Base-by-base conservation (phyloP, 1,140 invertebrate species). In the Polyergus mexicanus region DNA sequence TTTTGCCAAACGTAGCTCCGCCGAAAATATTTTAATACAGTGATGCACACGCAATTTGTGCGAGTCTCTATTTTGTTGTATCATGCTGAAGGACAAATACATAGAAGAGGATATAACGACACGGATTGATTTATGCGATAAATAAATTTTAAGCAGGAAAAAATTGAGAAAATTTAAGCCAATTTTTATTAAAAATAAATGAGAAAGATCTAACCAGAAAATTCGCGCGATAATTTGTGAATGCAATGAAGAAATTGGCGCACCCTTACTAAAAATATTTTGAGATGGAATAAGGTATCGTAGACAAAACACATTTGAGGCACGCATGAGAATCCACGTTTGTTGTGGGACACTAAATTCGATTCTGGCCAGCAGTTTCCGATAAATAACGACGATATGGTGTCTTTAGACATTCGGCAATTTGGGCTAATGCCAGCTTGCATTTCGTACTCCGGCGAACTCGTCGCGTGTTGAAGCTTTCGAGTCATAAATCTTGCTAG, bases 391-490 rank as follows among this genome's bases (percentile, higher is more conserved):
- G 85, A 89, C 58, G 60, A 75, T 58, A 66, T 66, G 65, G 77
- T 84, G 78, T 89, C 88, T 84, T 89, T 54, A 47, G 84, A 86
- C 58, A 65, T 84, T 56, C 44, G 58, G 84, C 77, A 89, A 89
- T 89, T 89, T 89, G 88, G 88, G 77, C 66, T 75, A 84, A 84
- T 84, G 88, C 87, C 87, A 89, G 78, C 77, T 86, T 78, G 84
- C 68, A 44, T 86, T 89, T 89, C 87, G 58, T 89, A 84, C 51
- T 86, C 72, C 28, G 62, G 28, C 69, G 71, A 89, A 68, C 72
- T 72, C 84, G 74, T 89, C 65, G 88, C 84, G 88, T 86, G 88
- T 78, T 72, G 88, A 89, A 77, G 84, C 78, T 74, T 86, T 78
- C 60, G n/a, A n/a, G 4, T 66, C 44, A 89, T 89, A 89, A 89